Evolutionary conservation across 2,113 vertebrate species (phyloP), one percentile per base, ranked within the genome.

Genomic region (Heterotilapia buettikoferi): DNA sequence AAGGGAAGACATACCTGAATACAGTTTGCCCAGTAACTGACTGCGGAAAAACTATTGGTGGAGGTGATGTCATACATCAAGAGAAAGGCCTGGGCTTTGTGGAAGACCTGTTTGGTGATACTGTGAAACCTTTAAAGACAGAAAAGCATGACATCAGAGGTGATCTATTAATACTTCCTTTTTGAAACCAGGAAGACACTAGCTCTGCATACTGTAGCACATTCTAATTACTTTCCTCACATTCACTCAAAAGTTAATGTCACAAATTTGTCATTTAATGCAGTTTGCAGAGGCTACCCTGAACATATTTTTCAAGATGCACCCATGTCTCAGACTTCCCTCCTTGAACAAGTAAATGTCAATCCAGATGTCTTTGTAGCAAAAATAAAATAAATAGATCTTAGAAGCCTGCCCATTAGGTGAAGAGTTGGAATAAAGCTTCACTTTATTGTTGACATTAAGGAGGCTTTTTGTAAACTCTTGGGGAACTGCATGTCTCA

Each of bases 61-160:
- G 96, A 98, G 2, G 97, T 97, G 94, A 99, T 61, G 18, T 99
- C 98, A 2, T 99, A 99, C 98, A 99, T 98, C 91, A 99, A 91
- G 78, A 99, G 95, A 33, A 98, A 95, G 0, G 97, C 98, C 0
- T 98, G 97, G 0, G 98, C 98, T 95, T 96, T 99, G 40, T 97
- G 96, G 88, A 98, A 98, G 40, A 98, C 92, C 94, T 99, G 98
- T 52, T 90, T 96, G 1, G 98, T 98, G 90, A 99, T 9, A 89
- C 98, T 98, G 95, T 88, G 98, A 96, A 98, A 99, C 96, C 98
- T 99, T 80, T 59, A 14, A 24, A 40, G 11, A 83, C 5, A 82
- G 29, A 9, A 59, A 45, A 73, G 6, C 73, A 84, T 11, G n/a
- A 8, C 7, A 45, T 85, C 18, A 87, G 5, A 73, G n/a, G 50